phyloP scores from a whole-genome alignment of 2,113 vertebrate genomes.

The Caracal caracal region DNA sequence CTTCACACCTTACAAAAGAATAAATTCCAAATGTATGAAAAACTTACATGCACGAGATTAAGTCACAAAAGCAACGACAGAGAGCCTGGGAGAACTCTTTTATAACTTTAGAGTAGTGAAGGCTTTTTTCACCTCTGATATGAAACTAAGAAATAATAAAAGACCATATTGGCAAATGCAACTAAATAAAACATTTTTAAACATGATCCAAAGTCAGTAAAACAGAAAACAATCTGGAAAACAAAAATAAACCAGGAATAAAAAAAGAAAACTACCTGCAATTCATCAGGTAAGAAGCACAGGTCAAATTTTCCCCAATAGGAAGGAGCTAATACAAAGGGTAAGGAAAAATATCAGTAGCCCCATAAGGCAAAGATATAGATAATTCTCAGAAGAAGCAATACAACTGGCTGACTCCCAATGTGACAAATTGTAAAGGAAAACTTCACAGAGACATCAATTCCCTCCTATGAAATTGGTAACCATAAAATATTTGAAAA shows the following conservation, averaged over 20 bases:
- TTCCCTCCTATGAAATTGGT: background rate
- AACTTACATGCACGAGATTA: background rate
- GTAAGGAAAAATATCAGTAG: background rate
- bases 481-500: background rate
- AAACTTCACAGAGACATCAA: background rate
- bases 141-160: background rate
- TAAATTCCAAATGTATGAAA: background rate
- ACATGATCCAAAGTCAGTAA: background rate
- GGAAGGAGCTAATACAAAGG: background rate
- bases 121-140: background rate
- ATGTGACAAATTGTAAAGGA: background rate
- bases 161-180: background rate
- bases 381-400: background rate
- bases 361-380: background rate
- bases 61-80: background rate
- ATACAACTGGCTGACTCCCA: background rate
- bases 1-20: background rate
- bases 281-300: background rate
- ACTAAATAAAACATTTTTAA: background rate
- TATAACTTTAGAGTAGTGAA: background rate
- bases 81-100: background rate
- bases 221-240: background rate
- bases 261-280: background rate
- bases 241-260: background rate
- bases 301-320: background rate